Conservation (phyloP, 2,888 invertebrate species). For the Eristalis intricaria region DNA sequence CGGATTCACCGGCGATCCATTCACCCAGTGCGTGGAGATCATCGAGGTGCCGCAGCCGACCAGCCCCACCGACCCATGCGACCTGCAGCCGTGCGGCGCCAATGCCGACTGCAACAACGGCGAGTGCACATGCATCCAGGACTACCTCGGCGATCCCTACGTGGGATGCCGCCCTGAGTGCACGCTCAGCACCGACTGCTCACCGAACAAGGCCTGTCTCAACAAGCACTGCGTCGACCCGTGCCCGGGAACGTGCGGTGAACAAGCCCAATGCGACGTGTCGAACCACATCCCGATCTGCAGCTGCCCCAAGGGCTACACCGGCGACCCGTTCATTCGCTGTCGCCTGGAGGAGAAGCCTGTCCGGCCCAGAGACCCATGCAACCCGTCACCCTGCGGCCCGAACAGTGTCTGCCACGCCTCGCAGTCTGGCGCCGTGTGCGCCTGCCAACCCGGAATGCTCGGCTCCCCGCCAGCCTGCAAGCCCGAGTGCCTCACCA, state of each 20-base stretch:
- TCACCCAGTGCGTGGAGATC: slow-evolving; percentile 84
- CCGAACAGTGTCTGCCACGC: slow-evolving; percentile 88
- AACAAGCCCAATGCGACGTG: slow-evolving; percentile 87
- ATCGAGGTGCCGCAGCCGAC: slow-evolving; percentile 83
- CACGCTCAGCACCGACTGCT: slow-evolving; percentile 88
- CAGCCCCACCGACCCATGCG: slow-evolving; percentile 86
- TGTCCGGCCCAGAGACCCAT: slow-evolving; percentile 82
- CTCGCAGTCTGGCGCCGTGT: slow-evolving; percentile 85
- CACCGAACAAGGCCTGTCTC: slow-evolving; percentile 86
- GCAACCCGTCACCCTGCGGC: slow-evolving; percentile 89
- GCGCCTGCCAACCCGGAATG: slow-evolving; percentile 87
- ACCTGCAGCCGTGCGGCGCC: slow-evolving; percentile 88
- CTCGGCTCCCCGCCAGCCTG: slow-evolving; percentile 89
- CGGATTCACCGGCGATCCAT: slow-evolving; percentile 87
- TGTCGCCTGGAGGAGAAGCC: slow-evolving; percentile 81
- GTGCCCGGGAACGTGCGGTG: slow-evolving; percentile 88
- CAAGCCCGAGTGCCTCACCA: slow-evolving; percentile 90
- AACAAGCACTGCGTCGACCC: slow-evolving; percentile 88
- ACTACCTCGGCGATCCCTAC: slow-evolving; percentile 86
- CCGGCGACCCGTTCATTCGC: slow-evolving; percentile 87
- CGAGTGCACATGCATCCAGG: slow-evolving; percentile 84
- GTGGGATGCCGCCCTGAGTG: slow-evolving; percentile 87
- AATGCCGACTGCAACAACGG: slow-evolving; percentile 88
- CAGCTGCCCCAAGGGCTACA: slow-evolving; percentile 85
- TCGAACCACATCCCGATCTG: slow-evolving; percentile 89